Conservation (phyloP, 2,113 vertebrate species). For the Sminthopsis crassicaudata region DNA sequence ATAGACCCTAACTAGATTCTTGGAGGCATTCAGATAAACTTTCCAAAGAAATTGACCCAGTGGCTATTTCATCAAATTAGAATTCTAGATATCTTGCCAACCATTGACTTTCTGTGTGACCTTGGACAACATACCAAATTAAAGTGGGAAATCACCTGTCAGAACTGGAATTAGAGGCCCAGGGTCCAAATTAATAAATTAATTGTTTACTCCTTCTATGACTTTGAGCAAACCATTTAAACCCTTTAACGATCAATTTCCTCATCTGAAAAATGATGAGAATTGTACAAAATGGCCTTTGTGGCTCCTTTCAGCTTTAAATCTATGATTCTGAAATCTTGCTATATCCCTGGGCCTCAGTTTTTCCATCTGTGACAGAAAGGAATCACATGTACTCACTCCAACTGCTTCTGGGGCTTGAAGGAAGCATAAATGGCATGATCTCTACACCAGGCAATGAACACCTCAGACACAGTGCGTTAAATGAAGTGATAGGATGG, state of each 20-base stretch:
- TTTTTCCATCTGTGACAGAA: neutral
- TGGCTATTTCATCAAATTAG: neutral
- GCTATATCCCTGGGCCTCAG: neutral
- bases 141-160: neutral
- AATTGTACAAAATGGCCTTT: neutral
- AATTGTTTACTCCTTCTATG: neutral
- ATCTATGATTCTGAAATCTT: neutral
- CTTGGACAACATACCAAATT: neutral
- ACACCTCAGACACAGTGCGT: neutral
- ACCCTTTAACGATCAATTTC: neutral
- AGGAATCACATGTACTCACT: neutral
- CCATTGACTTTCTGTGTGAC: neutral
- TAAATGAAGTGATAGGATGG: neutral
- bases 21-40: neutral
- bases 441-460: neutral
- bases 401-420: neutral
- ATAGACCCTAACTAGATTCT: neutral
- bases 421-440: neutral
- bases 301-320: neutral
- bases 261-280: neutral
- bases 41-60: neutral
- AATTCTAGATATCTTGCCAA: neutral
- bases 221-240: neutral
- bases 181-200: neutral
- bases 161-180: neutral